A percentile compares a stretch with the other conserved stretches of the same genome.
phyloP scores from a whole-genome alignment of 2,797 vertebrate species.

The Brachyalestes nurse region DNA sequence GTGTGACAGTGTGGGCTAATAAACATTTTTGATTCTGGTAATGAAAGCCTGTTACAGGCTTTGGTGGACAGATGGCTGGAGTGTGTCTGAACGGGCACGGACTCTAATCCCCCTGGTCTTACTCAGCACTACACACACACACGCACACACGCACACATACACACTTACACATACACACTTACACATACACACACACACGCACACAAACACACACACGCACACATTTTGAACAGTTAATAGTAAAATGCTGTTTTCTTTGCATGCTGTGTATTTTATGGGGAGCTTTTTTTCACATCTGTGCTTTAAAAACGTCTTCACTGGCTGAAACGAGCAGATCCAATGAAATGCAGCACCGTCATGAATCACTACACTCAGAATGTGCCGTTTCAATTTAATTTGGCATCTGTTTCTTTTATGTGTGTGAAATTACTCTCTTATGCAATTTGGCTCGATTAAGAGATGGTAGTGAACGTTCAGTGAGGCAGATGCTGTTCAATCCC shows the following conservation, averaged over 20 bases:
- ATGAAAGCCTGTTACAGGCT: neutral
- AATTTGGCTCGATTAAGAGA: neutral
- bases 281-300: neutral
- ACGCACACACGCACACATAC: conserved; percentile 6
- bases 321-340: neutral
- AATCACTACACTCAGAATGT: neutral
- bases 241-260: neutral
- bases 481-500: conserved; percentile 1
- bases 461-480: neutral
- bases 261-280: neutral
- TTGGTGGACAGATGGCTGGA: conserved; percentile 3
- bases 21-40: neutral
- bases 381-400: conserved; percentile 8
- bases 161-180: too few relatives aligned
- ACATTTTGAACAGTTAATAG: neutral
- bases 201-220: too few relatives aligned
- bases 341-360: neutral
- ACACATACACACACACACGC: neutral
- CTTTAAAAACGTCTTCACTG: neutral
- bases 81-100: neutral
- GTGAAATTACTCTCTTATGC: neutral
- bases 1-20: too few relatives aligned
- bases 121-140: neutral
- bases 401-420: conserved; percentile 29
- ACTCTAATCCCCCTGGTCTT: neutral